Evolutionary conservation across 2,888 invertebrate species (phyloP), one percentile per base, ranked within the genome.

Genomic region (Tridacna gigas): DNA sequence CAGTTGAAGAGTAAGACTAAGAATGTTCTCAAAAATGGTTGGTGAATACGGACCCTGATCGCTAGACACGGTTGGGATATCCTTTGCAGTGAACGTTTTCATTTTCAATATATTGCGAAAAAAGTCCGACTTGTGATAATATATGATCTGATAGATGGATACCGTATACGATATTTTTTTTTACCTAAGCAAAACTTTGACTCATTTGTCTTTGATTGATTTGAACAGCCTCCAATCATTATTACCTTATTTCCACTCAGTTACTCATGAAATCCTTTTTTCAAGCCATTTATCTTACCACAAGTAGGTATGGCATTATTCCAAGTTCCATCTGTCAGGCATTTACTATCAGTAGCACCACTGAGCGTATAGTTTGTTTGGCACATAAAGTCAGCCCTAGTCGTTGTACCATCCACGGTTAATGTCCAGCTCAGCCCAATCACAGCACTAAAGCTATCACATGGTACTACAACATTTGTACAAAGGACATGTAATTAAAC

Each of bases 281-380:
- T 56, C 20, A 3, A 11, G 56, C 56, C 3, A 56, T 56, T 3
- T 56, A 56, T 13, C 82, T 67, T 51, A 87, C 86, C 80, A 74
- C 86, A 87, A 20, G 61, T 28, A 2, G 86, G 86, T 13, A 26
- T 18, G 1, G 60, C 22, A 22, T 45, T 22, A 20, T 74, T 48
- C 86, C 86, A 87, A 26, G 12, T 69, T 18, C 84, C 84, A 22
- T 51, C 28, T 22, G 63, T 25, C n/a, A 61, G 47, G 65, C 86
- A 86, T 7, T 48, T 71, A 9, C 74, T 66, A 22, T 51, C 25
- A n/a, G 75, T n/a, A 2, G 71, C 22, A 13, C 86, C 86, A 47
- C 60, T 66, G n/a, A 86, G 26, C 0, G 82, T 78, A 65, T 71
- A 83, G 5, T 78, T 82, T 11, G 74, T 15, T 13, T 75, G 63